A percentile compares a stretch with the other conserved stretches of the same genome.
Evolutionary conservation across 2,113 vertebrate genomes (phyloP).

Genomic region (Lepus timidus): DNA sequence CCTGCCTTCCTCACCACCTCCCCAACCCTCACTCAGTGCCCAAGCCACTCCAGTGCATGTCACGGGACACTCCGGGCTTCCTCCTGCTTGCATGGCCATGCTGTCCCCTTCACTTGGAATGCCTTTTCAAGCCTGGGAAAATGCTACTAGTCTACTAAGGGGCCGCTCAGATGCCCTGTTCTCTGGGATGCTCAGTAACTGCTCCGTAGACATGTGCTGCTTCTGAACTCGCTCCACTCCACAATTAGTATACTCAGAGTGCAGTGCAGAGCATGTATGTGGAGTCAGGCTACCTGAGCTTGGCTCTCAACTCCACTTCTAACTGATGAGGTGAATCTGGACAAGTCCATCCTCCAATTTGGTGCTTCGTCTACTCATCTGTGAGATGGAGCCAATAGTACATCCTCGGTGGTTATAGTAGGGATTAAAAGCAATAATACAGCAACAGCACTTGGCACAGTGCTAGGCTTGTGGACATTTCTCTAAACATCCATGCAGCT

Average conservation of each 20-base stretch:
- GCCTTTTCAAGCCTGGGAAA: neutral
- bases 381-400: neutral
- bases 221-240: neutral
- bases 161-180: neutral
- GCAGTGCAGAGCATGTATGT: neutral
- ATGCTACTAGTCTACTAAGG: neutral
- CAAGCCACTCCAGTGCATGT: neutral
- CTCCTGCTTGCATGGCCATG: neutral
- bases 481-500: neutral
- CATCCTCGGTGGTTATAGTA: neutral
- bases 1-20: neutral
- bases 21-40: accelerated
- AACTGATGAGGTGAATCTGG: neutral
- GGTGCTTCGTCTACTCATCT: neutral
- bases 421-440: neutral
- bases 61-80: neutral
- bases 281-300: neutral
- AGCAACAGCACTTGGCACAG: neutral
- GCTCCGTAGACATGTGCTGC: neutral
- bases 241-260: neutral
- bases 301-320: neutral
- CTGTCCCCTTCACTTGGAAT: neutral
- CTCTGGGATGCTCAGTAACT: neutral
- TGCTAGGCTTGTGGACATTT: too few species aligned
- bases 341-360: neutral